Percentiles rank a stretch among this genome's conserved stretches.
These are phyloP conservation scores for Lampris megalopsis DNA, from an alignment of 2,113 vertebrate genomes.

Conservation along the genomic window DNA sequence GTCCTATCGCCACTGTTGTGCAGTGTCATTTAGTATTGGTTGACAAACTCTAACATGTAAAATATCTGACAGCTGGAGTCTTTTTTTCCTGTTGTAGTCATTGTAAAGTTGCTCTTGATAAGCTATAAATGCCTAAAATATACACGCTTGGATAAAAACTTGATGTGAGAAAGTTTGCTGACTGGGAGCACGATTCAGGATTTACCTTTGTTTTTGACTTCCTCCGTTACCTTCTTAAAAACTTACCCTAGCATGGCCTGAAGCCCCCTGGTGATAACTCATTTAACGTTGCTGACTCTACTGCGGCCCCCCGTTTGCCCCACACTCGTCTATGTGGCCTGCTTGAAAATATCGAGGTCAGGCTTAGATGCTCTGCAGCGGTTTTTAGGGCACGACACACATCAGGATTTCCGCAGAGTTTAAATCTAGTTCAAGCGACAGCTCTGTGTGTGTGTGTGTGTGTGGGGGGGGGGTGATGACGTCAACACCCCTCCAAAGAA, in stretches of 20 bases:
- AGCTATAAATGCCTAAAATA: no score
- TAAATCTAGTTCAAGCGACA: conserved; percentile 72
- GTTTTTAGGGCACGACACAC: conserved; percentile 69
- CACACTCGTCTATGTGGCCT: conserved; percentile 61
- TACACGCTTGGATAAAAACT: no score
- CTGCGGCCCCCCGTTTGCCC: conserved; percentile 55
- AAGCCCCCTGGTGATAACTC: conserved; percentile 49
- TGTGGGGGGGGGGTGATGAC: neutral
- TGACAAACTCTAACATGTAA: neutral
- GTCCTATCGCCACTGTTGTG: conserved; percentile 18
- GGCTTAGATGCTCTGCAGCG: conserved; percentile 63
- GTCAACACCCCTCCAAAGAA: neutral
- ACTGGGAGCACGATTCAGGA: neutral
- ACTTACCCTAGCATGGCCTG: conserved; percentile 45
- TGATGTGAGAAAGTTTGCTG: no score
- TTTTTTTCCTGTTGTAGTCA: no score
- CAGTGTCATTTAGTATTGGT: neutral
- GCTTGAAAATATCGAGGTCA: conserved; percentile 77
- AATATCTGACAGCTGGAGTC: neutral
- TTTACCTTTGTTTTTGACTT: conserved; percentile 26
- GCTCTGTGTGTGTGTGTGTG: conserved; percentile 42
- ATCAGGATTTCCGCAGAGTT: conserved; percentile 59
- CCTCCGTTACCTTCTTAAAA: conserved; percentile 45
- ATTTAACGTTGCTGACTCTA: conserved; percentile 52
- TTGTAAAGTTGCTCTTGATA: no score